Evolutionary conservation across 2,888 invertebrate species (phyloP), one percentile per base, ranked within the genome.

Genomic region (Lottia gigantea): DNA sequence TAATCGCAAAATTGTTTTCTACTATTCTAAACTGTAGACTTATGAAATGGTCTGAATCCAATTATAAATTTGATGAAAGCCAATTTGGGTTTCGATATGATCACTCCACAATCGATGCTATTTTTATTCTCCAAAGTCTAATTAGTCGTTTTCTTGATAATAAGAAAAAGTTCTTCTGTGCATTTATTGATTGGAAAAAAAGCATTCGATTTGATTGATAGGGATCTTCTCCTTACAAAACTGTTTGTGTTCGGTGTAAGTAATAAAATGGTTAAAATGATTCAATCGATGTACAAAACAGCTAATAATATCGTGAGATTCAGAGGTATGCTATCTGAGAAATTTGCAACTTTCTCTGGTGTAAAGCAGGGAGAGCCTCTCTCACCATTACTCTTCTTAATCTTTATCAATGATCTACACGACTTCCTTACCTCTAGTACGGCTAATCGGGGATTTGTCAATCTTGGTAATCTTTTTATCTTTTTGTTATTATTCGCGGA

Each of bases 331-430:
- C 49, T n/a, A 49, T 49, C 49, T 12, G 49, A 49, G 49, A 49
- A 19, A 49, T 49, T 49, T 19, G 49, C 16, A 49, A 49, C 4
- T 49, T 49, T n/a, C 19, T 12, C 49, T n/a, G 49, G 49, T 49
- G 49, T 49, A n/a, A 49, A 49, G 49, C 49, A 49, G 19, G 49
- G 49, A n/a, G 49, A 49, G 49, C 49, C 49, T 19, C n/a, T 49
- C 16, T 49, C 49, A n/a, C 49, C 49, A 49, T 16, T 49, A 49
- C 49, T 49, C 19, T 49, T 49, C 49, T 19, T 49, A 19, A n/a
- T 49, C 16, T 49, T 49, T 19, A 49, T 49, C n/a, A 49, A 49
- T 49, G 49, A 49, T 49, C 19, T 49, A 49, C 31, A 31, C 31
- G 31, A 31, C 31, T 31, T 31, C 31, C 31, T 31, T 31, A 31